Evolutionary conservation across 2,113 vertebrate species (phyloP).

Genomic region (Gnathonemus longibarbis): DNA sequence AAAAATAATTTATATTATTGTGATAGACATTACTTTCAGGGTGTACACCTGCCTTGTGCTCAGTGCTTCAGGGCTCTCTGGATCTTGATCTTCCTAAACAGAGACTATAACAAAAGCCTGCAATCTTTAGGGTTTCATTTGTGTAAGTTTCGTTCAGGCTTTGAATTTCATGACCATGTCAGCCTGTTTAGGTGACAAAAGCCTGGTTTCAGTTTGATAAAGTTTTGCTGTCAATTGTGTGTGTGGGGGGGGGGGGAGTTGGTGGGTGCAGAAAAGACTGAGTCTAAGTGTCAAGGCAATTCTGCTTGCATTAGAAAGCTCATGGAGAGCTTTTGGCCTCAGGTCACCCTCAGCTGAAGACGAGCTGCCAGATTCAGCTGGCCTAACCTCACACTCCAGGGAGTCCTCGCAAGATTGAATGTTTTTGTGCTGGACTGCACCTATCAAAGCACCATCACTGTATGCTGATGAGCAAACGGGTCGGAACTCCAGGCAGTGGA

Average conservation of each 20-base stretch:
- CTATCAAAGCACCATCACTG: slow-evolving; percentile 55
- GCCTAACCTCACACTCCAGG: slow-evolving; percentile 35
- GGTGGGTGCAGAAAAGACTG: neutral
- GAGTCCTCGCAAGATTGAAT: slow-evolving; percentile 38
- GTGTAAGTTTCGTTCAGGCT: neutral
- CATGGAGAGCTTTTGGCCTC: slow-evolving; percentile 32
- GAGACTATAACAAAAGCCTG: neutral
- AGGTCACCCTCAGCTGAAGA: slow-evolving; percentile 25
- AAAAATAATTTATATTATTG: neutral
- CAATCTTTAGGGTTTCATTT: neutral
- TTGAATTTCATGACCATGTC: neutral
- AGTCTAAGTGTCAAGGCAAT: slow-evolving; percentile 9
- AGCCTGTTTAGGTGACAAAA: neutral
- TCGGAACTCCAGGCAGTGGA: slow-evolving; percentile 40
- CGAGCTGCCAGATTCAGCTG: slow-evolving; percentile 19
- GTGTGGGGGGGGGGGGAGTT: neutral
- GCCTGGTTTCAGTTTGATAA: neutral
- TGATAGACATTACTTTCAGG: neutral
- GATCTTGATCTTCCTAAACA: neutral
- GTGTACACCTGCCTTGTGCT: neutral
- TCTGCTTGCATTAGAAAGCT: slow-evolving; percentile 6
- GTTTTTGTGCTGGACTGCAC: slow-evolving; percentile 40
- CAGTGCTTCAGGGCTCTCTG: neutral
- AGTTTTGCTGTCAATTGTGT: slow-evolving; percentile 9
- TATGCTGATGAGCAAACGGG: slow-evolving; percentile 52